Base-by-base conservation (phyloP, 1,140 invertebrate species). In the Drosophila equinoxialis region DNA sequence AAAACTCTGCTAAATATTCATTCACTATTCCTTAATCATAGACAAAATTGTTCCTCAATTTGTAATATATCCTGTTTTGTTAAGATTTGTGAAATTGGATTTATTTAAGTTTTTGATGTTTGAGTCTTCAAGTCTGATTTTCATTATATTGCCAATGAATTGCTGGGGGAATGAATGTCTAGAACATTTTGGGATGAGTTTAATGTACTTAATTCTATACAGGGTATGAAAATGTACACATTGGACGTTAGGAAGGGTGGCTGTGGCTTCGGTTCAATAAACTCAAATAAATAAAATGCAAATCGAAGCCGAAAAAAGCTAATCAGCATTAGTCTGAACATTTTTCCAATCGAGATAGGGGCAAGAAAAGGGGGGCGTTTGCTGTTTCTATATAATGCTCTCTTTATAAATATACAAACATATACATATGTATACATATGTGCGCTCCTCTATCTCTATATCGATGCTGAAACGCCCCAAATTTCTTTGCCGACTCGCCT, bases 381-480 rank as follows among this genome's bases (percentile, higher is more conserved):
- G 37, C 45, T 8, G 2, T 6, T 8, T 39, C 39, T 26, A 62
- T n/a, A 66, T 39, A 26, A 54, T 11, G 6, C 26, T 10, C 54
- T 51, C 17, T 17, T 58, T 66, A 35, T 33, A 51, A 39, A 37
- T 14, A 57, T 33, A 14, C 35, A 33, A 30, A 30, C 30, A 35
- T 17, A 35, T 7, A 57, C 20, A 23, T 23, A 17, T 33, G 5
- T 17, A 26, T 13, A 26, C 1, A 8, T 20, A 6, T 35, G 13
- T 30, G 58, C 79, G 82, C 79, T 71, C 83, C 76, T 89, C 79
- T 17, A 26, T 73, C 65, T 71, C 60, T 68, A 66, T 54, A 71
- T 69, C 39, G 68, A 55, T 71, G 78, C 80, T 63, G 71, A 81
- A 89, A 89, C 84, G 84, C 84, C 84, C 85, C 84, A 59, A 68